Percentiles rank a stretch among this genome's conserved stretches.
These are phyloP conservation scores for Pollenia labialis DNA, from an alignment of 2,888 invertebrate genomes.

Conservation along the genomic window DNA sequence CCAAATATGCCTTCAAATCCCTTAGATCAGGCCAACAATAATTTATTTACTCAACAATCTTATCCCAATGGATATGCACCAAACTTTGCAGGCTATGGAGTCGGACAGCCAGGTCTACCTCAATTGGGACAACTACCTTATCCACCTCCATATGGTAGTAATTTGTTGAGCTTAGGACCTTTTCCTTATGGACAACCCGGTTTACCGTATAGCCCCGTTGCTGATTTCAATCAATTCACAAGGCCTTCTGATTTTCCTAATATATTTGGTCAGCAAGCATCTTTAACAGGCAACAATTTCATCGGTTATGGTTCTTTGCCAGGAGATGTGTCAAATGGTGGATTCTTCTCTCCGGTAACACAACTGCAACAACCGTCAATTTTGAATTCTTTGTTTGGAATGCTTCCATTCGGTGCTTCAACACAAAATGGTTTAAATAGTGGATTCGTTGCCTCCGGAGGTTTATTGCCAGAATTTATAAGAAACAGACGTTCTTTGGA, in stretches of 20 bases:
- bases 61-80: not conserved
- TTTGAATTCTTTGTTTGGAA: slow-evolving; percentile 3
- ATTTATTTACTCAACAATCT: not conserved
- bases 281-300: not conserved
- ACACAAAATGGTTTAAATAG: slow-evolving; percentile 1
- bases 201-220: not conserved
- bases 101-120: not conserved
- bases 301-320: not conserved
- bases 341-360: not conserved
- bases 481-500: slow-evolving; percentile 43
- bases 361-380: slow-evolving; percentile 8
- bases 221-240: not conserved
- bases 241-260: not conserved
- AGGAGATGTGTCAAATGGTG: not conserved
- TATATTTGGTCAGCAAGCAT: not conserved
- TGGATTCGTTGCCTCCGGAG: not conserved
- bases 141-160: not conserved
- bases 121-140: not conserved
- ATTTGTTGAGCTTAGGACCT: not conserved
- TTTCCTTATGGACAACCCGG: not conserved
- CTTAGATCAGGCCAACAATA: not conserved
- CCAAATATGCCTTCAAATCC: not conserved
- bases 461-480: not conserved
- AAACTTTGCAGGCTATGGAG: not conserved
- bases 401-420: not conserved